Evolutionary conservation across 2,888 invertebrate genomes (phyloP).

Genomic region (Eristalis pertinax): DNA sequence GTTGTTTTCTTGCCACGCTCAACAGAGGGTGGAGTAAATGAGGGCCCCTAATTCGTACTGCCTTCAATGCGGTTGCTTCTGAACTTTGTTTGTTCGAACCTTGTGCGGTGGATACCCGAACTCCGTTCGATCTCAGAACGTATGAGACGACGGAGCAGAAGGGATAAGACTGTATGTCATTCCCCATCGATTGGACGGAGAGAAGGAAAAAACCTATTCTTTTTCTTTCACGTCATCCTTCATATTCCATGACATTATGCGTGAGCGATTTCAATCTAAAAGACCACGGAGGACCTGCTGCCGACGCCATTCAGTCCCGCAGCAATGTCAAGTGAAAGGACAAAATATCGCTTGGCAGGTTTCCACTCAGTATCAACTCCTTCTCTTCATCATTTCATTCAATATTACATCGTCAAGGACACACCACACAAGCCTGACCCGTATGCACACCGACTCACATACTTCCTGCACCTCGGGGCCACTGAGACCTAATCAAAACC

Average conservation of each 20-base stretch:
- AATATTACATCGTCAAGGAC: not conserved
- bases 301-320: not conserved
- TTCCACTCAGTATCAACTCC: not conserved
- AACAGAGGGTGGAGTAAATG: too few relatives aligned
- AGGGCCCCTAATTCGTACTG: too few relatives aligned
- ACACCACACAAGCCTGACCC: not conserved
- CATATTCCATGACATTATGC: not conserved
- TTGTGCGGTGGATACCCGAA: too few relatives aligned
- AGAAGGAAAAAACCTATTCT: not conserved
- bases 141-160: too few relatives aligned
- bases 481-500: not conserved
- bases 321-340: not conserved
- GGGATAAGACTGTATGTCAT: too few relatives aligned
- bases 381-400: not conserved
- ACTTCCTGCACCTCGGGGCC: not conserved
- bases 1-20: too few relatives aligned
- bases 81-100: too few relatives aligned
- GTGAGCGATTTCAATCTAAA: not conserved
- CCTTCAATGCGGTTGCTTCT: too few relatives aligned
- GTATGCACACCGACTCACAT: not conserved
- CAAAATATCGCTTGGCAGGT: not conserved
- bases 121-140: too few relatives aligned
- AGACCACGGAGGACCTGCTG: not conserved
- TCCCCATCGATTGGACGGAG: too few relatives aligned
- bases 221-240: not conserved